Evolutionary conservation across 1,140 invertebrate species (phyloP), one percentile per base, ranked within the genome.

Genomic region (Sipha flava): DNA sequence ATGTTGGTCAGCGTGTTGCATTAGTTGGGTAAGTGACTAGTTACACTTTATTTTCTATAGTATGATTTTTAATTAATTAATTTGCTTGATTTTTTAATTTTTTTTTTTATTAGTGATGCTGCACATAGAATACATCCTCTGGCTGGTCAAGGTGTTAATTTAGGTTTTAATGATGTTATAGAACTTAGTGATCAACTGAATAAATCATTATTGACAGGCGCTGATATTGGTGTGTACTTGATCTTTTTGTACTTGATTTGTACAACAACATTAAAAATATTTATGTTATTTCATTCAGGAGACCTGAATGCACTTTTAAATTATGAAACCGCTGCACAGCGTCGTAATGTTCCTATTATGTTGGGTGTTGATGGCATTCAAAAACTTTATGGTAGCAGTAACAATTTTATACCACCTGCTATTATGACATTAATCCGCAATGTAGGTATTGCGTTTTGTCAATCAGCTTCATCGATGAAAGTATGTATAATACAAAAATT

Each of bases 111-210:
- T 83, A 93, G 94, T 18, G 98, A 99, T 89, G 95, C 97, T 45
- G 97, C 97, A 10, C 98, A 99, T 86, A 89, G 95, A 84, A 89
- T 99, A 47, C 97, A 99, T 88, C 98, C 98, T 0, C 85, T 99
- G 68, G 98, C 97, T 59, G 98, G 98, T 0, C 96, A 98, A 86
- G 97, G 97, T 14, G 95, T 98, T 0, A 99, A 99, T 88, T 87
- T 99, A 57, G 98, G 98, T 5, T 97, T 99, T 86, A 94, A 94
- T 29, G 98, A 99, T 87, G 91, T 98, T 0, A 84, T 87, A 16
- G 88, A 88, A 82, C 87, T 99, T 0, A 88, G 90, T 12, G 84
- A 91, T 66, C 84, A 90, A 4, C 84, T 98, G 18, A 88, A 90
- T 5, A 88, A 93, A 59, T 90, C 92, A 4, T 86, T 90, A 0